Conservation (phyloP, 2,888 invertebrate genomes). For the Dione juno region DNA sequence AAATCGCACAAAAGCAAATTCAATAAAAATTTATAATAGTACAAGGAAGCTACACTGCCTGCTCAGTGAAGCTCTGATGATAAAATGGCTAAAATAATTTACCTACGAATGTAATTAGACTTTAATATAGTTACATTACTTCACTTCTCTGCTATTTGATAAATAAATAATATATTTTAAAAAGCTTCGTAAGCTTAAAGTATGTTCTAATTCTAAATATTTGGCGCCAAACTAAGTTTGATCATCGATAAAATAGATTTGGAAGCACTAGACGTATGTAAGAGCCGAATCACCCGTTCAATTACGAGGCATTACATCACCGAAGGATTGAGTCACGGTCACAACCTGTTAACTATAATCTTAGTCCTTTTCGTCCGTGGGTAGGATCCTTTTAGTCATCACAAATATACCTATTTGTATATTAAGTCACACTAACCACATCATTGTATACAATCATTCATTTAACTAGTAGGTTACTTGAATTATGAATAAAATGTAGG, state of each 20-base stretch:
- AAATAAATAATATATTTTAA: constrained; percentile 11
- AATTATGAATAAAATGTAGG: constrained; percentile 53
- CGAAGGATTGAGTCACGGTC: constrained; percentile 78
- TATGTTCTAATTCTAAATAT: constrained; percentile 21
- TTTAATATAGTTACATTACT: not conserved
- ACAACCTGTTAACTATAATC: constrained; percentile 61
- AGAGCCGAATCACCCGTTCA: constrained; percentile 70
- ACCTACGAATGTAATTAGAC: not conserved
- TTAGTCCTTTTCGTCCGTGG: constrained; percentile 70
- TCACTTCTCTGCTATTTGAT: not conserved
- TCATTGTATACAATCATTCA: constrained; percentile 61
- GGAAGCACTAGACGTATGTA: constrained; percentile 57
- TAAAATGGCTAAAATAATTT: not conserved
- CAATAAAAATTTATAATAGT: no score
- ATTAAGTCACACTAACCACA: constrained; percentile 69
- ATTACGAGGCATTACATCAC: constrained; percentile 77
- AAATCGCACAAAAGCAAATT: no score
- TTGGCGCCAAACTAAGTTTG: constrained; percentile 32
- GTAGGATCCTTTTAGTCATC: constrained; percentile 76
- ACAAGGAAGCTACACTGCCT: no score
- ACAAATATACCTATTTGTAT: constrained; percentile 48
- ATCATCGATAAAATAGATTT: constrained; percentile 46
- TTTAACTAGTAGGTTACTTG: constrained; percentile 45
- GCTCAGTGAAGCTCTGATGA: no score
- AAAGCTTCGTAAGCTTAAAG: constrained; percentile 15